phyloP scores from a whole-genome alignment of 2,888 invertebrate species.

The Emmelina monodactyla region DNA sequence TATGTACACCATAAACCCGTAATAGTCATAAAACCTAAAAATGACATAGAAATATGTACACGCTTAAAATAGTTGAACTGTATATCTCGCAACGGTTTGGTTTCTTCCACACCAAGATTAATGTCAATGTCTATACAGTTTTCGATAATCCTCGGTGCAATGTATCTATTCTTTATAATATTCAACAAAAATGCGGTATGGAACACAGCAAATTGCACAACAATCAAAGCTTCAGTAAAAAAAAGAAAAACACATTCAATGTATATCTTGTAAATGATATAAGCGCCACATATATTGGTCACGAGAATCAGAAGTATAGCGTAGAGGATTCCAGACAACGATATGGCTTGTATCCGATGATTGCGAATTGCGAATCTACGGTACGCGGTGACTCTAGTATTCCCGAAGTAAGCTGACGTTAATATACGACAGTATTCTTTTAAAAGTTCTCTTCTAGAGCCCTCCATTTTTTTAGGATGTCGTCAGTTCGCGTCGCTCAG shows the following conservation, averaged over 20 bases:
- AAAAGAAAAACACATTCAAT: slow-evolving; percentile 20
- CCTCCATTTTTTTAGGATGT: no score
- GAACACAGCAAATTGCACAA: slow-evolving; percentile 23
- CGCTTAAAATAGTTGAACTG: slow-evolving; percentile 17
- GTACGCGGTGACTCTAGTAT: no score
- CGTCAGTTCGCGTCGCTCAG: no score
- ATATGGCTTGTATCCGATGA: no score
- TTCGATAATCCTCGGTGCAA: slow-evolving; percentile 23
- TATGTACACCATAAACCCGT: slow-evolving; percentile 12
- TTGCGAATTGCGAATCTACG: no score
- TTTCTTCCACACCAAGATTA: slow-evolving; percentile 31
- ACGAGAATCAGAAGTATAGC: slow-evolving; percentile 17
- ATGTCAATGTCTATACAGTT: slow-evolving; percentile 30
- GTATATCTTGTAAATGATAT: slow-evolving; percentile 22
- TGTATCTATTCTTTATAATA: slow-evolving; percentile 23
- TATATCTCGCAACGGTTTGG: slow-evolving; percentile 33
- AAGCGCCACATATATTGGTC: slow-evolving; percentile 17
- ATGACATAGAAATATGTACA: slow-evolving; percentile 14
- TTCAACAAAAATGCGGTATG: slow-evolving; percentile 25
- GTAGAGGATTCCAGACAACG: no score
- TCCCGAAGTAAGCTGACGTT: no score
- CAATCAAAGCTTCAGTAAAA: slow-evolving; percentile 24
- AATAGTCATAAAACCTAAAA: slow-evolving; percentile 20
- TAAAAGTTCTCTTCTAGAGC: no score
- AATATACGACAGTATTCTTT: no score